Base-by-base conservation (phyloP, 2,888 invertebrate species). In the Glaucopsyche alexis region DNA sequence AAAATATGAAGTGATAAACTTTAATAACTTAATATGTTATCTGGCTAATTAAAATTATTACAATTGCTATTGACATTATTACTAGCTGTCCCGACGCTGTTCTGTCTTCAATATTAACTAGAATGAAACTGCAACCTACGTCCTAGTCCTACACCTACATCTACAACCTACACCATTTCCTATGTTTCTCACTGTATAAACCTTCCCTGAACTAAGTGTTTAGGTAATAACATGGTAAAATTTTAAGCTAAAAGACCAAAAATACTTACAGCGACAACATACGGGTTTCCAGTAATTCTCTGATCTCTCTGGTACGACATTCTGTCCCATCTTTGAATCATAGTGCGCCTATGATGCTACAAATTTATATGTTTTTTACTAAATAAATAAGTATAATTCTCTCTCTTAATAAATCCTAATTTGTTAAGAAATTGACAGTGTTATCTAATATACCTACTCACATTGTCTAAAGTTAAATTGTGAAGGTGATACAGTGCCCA, bases 401-500 rank as follows among this genome's bases (percentile, higher is more conserved):
- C 42, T 42, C 47, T 13, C 47, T 71, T 76, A 55, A 19, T 14
- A 4, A 45, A 47, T 7, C 45, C 2, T 29, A 29, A 8, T 49
- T 64, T n/a, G 4, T n/a, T 42, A 49, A 4, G 19, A 71, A 72
- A 64, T 49, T 45, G 69, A 70, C 40, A 42, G 60, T 83, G 87
- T 90, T 90, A 90, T 80, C 87, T 91, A 90, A 91, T 79, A 84
- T 72, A 94, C n/a, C n/a, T n/a, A n/a, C 95, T 95, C 89, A 95
- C 95, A 81, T 95, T 96, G 81, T 95, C 95, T 76, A 94, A 76
- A 7, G 84, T 80, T 76, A 94, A 81, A 83, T 95, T 95, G 85
- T 95, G 94, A 76, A 95, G 77, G 80, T 95, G 94, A 83, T 95
- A 95, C 64, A 94, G 90, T 3, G 93, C 93, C 85, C 93, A 94